Conservation (phyloP, 1,140 invertebrate genomes). For the Aethina tumida region DNA sequence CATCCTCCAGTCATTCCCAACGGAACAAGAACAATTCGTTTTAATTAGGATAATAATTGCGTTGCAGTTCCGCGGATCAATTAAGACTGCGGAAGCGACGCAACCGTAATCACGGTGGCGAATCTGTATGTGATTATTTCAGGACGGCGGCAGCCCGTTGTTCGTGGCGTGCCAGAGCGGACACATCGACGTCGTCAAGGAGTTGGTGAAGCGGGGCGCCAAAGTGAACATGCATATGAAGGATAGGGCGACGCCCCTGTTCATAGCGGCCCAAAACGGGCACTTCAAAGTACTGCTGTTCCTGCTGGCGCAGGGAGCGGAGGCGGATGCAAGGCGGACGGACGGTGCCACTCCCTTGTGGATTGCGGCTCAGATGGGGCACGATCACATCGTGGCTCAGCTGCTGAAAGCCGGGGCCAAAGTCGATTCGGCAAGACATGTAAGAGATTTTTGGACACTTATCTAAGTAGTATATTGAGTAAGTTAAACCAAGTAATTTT, state of each 20-base stretch:
- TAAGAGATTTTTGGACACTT: no score
- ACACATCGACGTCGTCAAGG: constrained; percentile 75
- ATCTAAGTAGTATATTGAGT: no score
- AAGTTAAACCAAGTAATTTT: no score
- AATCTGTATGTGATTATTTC: no score
- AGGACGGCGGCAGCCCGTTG: constrained; percentile 87
- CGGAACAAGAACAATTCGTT: no score
- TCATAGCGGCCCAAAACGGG: constrained; percentile 85
- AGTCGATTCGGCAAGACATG: constrained; percentile 72
- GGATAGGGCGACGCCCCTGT: constrained; percentile 80
- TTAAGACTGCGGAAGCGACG: no score
- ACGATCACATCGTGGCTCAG: constrained; percentile 67
- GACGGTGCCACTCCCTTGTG: constrained; percentile 85
- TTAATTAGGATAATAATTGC: no score
- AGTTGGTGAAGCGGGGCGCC: constrained; percentile 66
- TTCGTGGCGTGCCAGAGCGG: constrained; percentile 89
- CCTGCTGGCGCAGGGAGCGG: constrained; percentile 58
- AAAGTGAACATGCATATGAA: constrained; percentile 81
- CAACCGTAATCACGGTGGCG: no score
- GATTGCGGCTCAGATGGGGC: constrained; percentile 91
- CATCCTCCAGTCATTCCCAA: no score
- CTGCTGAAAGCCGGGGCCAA: constrained; percentile 66
- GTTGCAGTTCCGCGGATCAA: no score
- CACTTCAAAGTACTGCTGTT: constrained; percentile 64
- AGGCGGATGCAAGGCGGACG: constrained; percentile 55